Conservation (phyloP, 2,797 vertebrate genomes). For the Pteropus rufus region DNA sequence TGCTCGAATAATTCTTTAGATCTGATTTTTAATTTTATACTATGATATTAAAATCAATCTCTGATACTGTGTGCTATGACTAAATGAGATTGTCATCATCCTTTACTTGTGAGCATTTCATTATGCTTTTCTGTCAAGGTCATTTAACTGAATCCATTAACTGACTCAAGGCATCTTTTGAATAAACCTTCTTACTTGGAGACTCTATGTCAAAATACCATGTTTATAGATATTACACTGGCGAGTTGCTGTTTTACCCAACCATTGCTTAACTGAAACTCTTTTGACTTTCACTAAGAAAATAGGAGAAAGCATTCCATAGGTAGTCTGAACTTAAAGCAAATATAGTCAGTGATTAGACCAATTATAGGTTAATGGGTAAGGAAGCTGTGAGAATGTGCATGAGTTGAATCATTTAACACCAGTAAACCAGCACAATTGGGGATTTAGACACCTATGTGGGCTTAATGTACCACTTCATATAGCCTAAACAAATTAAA, state of each 20-base stretch:
- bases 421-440: background rate
- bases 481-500: background rate
- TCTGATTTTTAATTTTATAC: background rate
- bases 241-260: background rate
- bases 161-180: background rate
- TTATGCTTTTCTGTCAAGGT: background rate
- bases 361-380: background rate
- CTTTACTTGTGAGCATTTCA: background rate
- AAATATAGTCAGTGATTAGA: background rate
- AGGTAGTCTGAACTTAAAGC: slow-evolving; percentile 5
- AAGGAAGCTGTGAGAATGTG: background rate
- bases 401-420: background rate
- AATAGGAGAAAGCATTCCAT: background rate
- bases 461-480: background rate
- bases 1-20: background rate
- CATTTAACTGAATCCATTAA: background rate
- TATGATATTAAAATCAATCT: background rate
- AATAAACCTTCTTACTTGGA: background rate
- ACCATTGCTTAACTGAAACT: background rate
- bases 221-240: background rate
- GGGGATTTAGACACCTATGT: background rate
- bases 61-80: background rate
- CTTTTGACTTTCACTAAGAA: background rate
- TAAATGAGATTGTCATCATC: background rate
- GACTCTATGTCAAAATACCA: background rate